Base-by-base conservation (phyloP, 2,888 invertebrate species). In the Drosophila helvetica region DNA sequence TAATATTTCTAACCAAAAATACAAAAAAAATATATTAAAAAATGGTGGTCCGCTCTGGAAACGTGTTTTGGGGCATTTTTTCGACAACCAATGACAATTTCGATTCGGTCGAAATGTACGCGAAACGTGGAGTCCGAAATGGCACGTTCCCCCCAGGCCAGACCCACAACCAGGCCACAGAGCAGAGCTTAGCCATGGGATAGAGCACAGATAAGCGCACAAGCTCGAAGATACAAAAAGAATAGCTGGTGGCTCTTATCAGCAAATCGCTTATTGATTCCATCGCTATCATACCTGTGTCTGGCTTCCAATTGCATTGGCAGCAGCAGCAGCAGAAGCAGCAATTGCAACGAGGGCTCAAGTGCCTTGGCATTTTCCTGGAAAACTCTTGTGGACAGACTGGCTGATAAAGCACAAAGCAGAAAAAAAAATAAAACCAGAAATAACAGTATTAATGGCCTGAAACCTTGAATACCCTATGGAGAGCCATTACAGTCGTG, bases 41-140 rank as follows among this genome's bases (percentile, higher is more conserved):
- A 86, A 86, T 83, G 83, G 83, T 84, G 84, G 83, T 64, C 55
- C 45, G 8, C 48, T 48, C 15, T 52, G 64, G 42, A 64, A 68
- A 70, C 83, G 83, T 83, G 83, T 81, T 86, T 63, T 77, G 47
- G 74, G 50, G 57, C 77, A 58, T 69, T 73, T 79, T 72, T 69
- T 67, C 67, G 38, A 38, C 38, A 72, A 71, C 86, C 83, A 83
- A 83, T 84, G 79, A 71, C 79, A 79, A 78, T 55, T 55, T 74
- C n/a, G 25, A 58, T 72, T 52, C 58, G 64, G 57, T 33, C 45
- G 47, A 52, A 59, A 42, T 42, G 55, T 54, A 42, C 22, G 25
- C 65, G 8, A 51, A 78, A 79, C 82, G 82, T 82, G 78, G 51
- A 77, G 56, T 38, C 38, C 55, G 38, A 77, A 86, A 86, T 63